phyloP scores from a whole-genome alignment of 2,113 vertebrate species.

The Crotalus horridus region DNA sequence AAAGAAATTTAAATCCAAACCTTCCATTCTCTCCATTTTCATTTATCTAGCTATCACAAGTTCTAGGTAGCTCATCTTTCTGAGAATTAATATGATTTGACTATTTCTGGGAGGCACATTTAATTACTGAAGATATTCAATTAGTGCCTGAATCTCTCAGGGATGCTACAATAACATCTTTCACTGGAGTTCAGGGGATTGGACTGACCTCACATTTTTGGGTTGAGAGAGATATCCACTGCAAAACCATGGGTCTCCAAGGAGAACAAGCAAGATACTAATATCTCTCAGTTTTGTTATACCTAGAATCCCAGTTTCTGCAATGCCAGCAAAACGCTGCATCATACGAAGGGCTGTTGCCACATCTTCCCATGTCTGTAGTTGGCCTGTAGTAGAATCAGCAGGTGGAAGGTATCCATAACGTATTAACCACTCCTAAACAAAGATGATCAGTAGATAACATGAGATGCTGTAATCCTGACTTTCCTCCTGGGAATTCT shows the following conservation, averaged over 20 bases:
- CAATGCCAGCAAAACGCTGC: constrained; percentile 74
- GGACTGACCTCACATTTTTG: neutral
- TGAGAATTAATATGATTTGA: neutral
- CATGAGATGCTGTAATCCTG: neutral
- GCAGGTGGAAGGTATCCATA: constrained; percentile 73
- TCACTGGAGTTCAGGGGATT: neutral
- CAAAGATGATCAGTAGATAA: neutral
- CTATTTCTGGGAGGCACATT: neutral
- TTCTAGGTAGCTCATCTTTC: neutral
- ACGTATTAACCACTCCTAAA: constrained; percentile 70
- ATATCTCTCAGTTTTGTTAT: neutral
- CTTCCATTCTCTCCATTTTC: neutral
- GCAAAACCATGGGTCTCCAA: neutral
- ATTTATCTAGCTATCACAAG: neutral
- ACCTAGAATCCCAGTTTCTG: constrained; percentile 70
- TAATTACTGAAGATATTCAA: neutral
- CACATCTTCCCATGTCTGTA: constrained; percentile 73
- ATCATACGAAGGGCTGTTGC: constrained; percentile 69
- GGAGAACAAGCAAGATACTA: neutral
- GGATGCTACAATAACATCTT: neutral
- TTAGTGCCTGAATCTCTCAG: neutral
- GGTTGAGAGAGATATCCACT: neutral
- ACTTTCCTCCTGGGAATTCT: neutral
- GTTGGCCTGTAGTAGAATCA: constrained; percentile 68
- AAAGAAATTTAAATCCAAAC: neutral